Percentiles rank a stretch among this genome's conserved stretches.
Conservation (phyloP, 2,113 vertebrate genomes). For the Pygathrix nemaeus region DNA sequence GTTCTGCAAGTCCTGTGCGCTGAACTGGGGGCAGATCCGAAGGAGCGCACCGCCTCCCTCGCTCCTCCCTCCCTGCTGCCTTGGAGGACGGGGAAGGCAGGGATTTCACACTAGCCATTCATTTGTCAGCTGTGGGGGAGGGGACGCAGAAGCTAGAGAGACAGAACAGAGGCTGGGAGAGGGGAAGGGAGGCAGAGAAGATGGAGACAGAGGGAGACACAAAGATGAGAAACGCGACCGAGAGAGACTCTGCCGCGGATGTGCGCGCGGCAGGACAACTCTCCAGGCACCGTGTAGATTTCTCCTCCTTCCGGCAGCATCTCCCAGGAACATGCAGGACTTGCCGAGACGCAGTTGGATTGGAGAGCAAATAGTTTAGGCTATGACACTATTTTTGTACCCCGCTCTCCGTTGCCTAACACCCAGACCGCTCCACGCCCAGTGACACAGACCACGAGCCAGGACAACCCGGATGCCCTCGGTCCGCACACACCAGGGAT, state of each 20-base stretch:
- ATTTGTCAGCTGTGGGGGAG: background rate
- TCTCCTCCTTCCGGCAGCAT: background rate
- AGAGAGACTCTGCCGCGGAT: background rate
- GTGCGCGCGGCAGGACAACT: background rate
- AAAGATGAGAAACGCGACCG: conserved; percentile 47
- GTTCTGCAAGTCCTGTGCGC: background rate
- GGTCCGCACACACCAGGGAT: background rate
- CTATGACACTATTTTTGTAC: conserved; percentile 52
- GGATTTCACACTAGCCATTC: conserved; percentile 61
- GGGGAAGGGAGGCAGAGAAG: conserved; percentile 39
- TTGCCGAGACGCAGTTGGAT: conserved; percentile 28
- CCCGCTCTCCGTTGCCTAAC: background rate
- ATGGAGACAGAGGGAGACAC: conserved; percentile 52
- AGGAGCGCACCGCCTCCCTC: conserved; percentile 32
- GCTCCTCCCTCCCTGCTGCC: conserved; percentile 32
- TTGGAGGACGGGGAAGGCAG: background rate
- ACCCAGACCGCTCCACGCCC: conserved; percentile 46
- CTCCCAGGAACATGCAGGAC: background rate
- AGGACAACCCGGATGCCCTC: background rate
- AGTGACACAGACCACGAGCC: conserved; percentile 23
- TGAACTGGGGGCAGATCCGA: background rate
- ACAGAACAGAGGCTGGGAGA: background rate
- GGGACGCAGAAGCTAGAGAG: background rate
- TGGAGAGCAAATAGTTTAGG: conserved; percentile 1
- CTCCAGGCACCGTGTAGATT: background rate